Percentiles rank a stretch among this genome's conserved stretches.
Evolutionary conservation across 1,140 invertebrate species (phyloP).

Genomic region (Neomicropteryx cornuta): DNA sequence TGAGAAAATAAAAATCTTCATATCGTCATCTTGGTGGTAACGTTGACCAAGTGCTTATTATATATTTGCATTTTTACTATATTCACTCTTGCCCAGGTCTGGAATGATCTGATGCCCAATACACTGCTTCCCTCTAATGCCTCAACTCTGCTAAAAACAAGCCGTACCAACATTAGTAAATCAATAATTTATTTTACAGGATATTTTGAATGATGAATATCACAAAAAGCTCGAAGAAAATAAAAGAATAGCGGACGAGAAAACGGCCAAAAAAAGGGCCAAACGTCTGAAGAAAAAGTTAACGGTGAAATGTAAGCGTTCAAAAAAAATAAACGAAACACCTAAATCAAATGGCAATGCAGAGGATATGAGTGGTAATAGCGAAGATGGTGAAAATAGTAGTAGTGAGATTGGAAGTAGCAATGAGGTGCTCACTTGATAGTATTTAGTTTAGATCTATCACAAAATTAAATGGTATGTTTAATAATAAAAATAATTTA

Average conservation of each 20-base stretch:
- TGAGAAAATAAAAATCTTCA: no score
- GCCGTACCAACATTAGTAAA: no score
- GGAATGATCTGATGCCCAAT: no score
- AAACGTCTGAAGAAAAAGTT: slow-evolving; percentile 75
- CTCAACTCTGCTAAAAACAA: no score
- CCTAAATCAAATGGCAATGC: slow-evolving; percentile 26
- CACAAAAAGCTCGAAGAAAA: slow-evolving; percentile 74
- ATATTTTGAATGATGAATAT: slow-evolving; percentile 73
- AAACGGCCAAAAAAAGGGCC: slow-evolving; percentile 73
- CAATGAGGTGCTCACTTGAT: no score
- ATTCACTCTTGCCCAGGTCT: no score
- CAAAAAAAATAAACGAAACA: slow-evolving; percentile 42
- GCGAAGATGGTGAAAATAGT: slow-evolving; percentile 18
- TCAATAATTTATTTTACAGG: slow-evolving; percentile 37
- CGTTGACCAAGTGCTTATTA: no score
- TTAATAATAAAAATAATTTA: slow-evolving; percentile 5
- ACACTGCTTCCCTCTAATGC: no score
- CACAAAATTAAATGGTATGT: slow-evolving; percentile 1
- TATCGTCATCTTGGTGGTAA: no score
- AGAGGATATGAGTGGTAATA: slow-evolving; percentile 14
- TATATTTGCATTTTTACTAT: no score
- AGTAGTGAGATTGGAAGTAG: slow-evolving; percentile 11
- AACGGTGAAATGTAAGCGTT: no score
- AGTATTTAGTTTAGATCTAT: background rate
- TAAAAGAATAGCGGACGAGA: slow-evolving; percentile 59